Evolutionary conservation across 2,888 invertebrate species (phyloP).

Genomic region (Coenonympha arcania): DNA sequence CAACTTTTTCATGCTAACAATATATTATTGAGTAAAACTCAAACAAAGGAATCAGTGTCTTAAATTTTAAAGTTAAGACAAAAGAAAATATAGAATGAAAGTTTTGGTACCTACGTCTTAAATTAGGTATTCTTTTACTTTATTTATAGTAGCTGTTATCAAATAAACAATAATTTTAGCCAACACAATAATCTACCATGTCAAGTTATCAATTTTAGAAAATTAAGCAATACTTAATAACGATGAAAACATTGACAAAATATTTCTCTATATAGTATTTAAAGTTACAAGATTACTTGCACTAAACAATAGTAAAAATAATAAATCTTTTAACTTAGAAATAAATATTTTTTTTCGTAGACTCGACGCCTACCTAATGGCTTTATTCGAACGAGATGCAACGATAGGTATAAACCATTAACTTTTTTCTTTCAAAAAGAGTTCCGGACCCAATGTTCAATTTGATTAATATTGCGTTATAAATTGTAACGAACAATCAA

Average conservation of each 20-base stretch:
- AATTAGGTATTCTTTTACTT: neutral
- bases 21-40: no score
- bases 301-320: conserved; percentile 12
- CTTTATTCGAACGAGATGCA: no score
- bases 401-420: no score
- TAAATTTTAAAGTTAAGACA: no score
- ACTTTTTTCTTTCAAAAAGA: no score
- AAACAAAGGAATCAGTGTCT: no score
- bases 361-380: no score
- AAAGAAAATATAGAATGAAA: no score
- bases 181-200: neutral
- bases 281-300: conserved; percentile 5
- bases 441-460: no score
- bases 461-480: no score
- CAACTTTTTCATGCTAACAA: no score
- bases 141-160: neutral
- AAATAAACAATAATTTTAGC: neutral
- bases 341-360: conserved; percentile 22
- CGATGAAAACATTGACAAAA: neutral
- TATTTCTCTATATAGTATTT: neutral
- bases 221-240: neutral
- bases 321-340: conserved; percentile 20
- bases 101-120: neutral
- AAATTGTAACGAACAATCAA: no score
- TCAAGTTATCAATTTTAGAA: conserved; percentile 3